Conservation (phyloP, 23 tunicate genomes). For the Phallusia fumigata region DNA sequence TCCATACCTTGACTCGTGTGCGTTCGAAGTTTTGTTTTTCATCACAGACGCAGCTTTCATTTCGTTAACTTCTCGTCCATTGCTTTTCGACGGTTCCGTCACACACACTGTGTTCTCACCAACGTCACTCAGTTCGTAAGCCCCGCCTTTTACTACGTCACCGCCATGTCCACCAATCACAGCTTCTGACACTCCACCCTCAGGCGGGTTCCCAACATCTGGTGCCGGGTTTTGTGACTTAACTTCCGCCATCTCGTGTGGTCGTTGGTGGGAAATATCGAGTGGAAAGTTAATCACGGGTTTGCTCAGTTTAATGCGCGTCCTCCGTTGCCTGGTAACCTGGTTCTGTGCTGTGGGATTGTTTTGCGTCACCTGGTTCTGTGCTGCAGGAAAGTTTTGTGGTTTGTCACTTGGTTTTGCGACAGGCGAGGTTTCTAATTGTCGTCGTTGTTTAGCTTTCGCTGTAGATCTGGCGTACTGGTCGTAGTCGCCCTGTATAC, state of each 20-base stretch:
- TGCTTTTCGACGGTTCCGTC: too few species aligned
- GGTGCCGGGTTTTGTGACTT: not conserved
- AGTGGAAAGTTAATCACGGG: not conserved
- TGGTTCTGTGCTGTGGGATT: not conserved
- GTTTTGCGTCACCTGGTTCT: not conserved
- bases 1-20: too few species aligned
- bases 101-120: too few species aligned
- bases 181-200: too few species aligned
- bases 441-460: constrained; percentile 10
- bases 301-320: not conserved
- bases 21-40: too few species aligned
- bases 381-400: too few species aligned
- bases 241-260: not conserved
- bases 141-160: not conserved
- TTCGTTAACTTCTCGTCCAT: too few species aligned
- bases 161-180: not conserved
- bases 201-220: too few species aligned
- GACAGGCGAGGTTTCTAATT: not conserved
- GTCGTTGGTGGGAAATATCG: not conserved
- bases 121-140: too few species aligned
- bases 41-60: too few species aligned
- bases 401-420: not conserved
- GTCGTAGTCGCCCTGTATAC: constrained; percentile 59
- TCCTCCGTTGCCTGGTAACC: not conserved
- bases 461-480: constrained; percentile 60